These are phyloP conservation scores for Agonopterix subpropinquella DNA, from an alignment of 2,888 invertebrate species.

Conservation along the genomic window DNA sequence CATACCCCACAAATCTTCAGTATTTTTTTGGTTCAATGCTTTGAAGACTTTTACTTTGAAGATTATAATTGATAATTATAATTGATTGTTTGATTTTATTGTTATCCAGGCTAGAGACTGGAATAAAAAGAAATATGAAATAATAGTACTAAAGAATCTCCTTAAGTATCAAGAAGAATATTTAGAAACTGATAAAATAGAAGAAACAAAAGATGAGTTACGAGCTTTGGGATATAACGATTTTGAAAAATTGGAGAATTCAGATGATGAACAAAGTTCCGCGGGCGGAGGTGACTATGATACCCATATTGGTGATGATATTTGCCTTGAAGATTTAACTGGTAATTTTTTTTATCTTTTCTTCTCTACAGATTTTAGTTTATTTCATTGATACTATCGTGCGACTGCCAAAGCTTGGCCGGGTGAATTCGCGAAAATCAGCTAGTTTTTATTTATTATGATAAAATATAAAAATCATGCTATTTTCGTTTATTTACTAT, in stretches of 20 bases:
- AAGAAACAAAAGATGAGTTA: constrained; percentile 69
- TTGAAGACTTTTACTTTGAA: too few species aligned
- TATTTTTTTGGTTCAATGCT: too few species aligned
- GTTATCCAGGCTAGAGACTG: constrained; percentile 61
- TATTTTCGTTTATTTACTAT: too few species aligned
- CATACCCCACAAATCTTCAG: too few species aligned
- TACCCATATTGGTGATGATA: constrained; percentile 80
- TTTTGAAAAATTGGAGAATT: constrained; percentile 64
- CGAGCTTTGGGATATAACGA: constrained; percentile 52
- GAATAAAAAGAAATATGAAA: constrained; percentile 74
- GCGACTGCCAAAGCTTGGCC: too few species aligned
- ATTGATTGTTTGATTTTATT: background rate
- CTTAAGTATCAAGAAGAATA: constrained; percentile 72
- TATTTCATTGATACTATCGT: too few species aligned
- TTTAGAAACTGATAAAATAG: constrained; percentile 66
- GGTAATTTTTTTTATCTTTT: constrained; percentile 53
- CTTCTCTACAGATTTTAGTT: background rate
- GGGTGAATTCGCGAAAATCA: too few species aligned
- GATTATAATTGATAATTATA: too few species aligned
- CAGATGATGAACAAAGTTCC: constrained; percentile 67
- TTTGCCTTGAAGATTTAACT: constrained; percentile 83
- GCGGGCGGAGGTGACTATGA: constrained; percentile 71
- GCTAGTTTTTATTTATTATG: too few species aligned
- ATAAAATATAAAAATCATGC: too few species aligned
- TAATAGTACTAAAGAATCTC: constrained; percentile 73